These are phyloP conservation scores for Teleogryllus occipitalis DNA, from an alignment of 1,140 invertebrate genomes.

Conservation along the genomic window DNA sequence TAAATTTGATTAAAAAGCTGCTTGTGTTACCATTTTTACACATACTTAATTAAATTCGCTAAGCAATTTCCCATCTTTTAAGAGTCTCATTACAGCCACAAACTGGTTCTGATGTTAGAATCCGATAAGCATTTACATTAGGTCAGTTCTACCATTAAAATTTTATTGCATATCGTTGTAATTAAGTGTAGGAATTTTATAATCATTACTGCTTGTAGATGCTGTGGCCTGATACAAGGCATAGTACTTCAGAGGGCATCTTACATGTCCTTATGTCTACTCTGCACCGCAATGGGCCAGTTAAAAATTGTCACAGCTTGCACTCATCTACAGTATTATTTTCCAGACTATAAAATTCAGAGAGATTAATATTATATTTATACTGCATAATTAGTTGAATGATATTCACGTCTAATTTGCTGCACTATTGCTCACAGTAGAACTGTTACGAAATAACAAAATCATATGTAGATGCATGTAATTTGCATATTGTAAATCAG, in stretches of 20 bases:
- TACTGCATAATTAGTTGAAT: not conserved
- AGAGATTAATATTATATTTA: not conserved
- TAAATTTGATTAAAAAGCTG: not conserved
- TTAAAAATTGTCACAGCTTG: too few species aligned
- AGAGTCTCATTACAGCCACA: too few species aligned
- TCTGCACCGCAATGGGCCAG: not conserved
- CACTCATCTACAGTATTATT: too few species aligned
- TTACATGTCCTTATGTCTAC: not conserved
- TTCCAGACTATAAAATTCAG: too few species aligned
- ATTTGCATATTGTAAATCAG: not conserved
- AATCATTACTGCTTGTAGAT: not conserved
- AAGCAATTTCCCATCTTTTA: too few species aligned
- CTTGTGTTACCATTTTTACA: not conserved
- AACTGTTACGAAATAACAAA: too few species aligned
- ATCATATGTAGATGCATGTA: not conserved
- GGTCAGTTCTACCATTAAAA: not conserved
- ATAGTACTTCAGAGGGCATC: not conserved
- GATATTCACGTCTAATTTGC: too few species aligned
- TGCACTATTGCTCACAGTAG: not conserved
- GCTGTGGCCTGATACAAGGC: not conserved
- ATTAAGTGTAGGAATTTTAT: not conserved
- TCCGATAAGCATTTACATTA: not conserved
- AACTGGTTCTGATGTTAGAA: not conserved
- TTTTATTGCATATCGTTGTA: not conserved
- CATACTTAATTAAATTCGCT: not conserved